These are phyloP conservation scores for Pocillopora grandis DNA, from an alignment of 92 coral and sea anemone genomes.

Conservation along the genomic window DNA sequence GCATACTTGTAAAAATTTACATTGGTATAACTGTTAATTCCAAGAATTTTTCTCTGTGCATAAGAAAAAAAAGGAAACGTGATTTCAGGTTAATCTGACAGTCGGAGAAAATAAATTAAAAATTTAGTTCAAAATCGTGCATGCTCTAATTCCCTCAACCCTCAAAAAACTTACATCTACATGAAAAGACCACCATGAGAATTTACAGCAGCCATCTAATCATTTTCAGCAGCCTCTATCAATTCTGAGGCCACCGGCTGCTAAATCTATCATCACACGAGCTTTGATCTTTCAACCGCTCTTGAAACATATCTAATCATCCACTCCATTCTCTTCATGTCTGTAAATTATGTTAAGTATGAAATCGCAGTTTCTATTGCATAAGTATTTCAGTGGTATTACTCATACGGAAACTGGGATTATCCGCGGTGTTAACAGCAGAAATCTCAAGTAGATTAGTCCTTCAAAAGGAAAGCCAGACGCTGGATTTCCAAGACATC, in stretches of 20 bases:
- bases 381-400: background rate
- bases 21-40: no score
- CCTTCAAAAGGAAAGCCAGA: background rate
- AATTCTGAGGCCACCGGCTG: constrained; percentile 11
- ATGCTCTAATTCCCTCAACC: no score
- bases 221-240: constrained; percentile 1
- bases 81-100: no score
- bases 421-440: background rate
- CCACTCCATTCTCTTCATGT: constrained; percentile 19
- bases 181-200: background rate
- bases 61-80: no score
- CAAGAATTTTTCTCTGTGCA: no score
- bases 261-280: background rate
- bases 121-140: no score
- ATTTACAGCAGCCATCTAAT: background rate
- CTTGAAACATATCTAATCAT: constrained; percentile 1
- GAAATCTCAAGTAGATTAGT: background rate
- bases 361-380: background rate
- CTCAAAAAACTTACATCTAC: background rate
- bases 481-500: background rate
- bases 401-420: background rate
- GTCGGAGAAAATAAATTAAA: no score
- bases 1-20: no score
- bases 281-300: constrained; percentile 9
- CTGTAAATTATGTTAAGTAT: constrained; percentile 1